Base-by-base conservation (phyloP, 2,113 vertebrate species). In the Prinia subflava region DNA sequence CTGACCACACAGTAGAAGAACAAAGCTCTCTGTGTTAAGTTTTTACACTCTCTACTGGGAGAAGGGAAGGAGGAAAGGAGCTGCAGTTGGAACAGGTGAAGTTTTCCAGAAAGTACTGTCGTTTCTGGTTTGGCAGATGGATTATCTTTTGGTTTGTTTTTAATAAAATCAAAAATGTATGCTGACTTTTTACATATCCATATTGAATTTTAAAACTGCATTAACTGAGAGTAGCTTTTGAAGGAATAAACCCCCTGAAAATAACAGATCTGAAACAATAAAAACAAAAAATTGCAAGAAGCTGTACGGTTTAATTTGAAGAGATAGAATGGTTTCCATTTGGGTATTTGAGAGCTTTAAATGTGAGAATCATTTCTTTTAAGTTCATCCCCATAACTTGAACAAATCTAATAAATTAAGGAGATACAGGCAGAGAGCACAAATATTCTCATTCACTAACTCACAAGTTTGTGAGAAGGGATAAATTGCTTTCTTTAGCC, bases 31-130 rank as follows among this genome's bases (percentile, higher is more conserved):
- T 24, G 4, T 44, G 22, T 57, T 64, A 37, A 46, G 23, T 17
- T 60, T 84, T 3, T 24, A 30, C 16, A 6, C 3, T 2, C 0
- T 42, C 14, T 35, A 0, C 5, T 35, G 4, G 28, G 41, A 77
- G 35, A 63, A 33, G 5, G 50, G 19, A 49, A 64, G 6, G 8
- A 60, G 6, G 5, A 42, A 50, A 82, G 42, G 8, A 46, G 6
- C 5, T 57, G 7, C 18, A 23, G 11, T 3, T 35, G 9, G 28
- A 83, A 16, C 4, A 7, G 7, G 2, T 55, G 5, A 37, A 59
- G 4, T 52, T 92, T 69, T 46, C 8, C 15, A 83, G 12, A 47
- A 15, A 44, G 1, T 9, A 46, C 2, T 35, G 3, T 7, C 4
- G 2, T 33, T 92, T 81, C 56, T 90, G 23, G 0, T 33, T 77